These are phyloP conservation scores for Miniopterus natalensis DNA, from an alignment of 2,113 vertebrate genomes.

Conservation along the genomic window DNA sequence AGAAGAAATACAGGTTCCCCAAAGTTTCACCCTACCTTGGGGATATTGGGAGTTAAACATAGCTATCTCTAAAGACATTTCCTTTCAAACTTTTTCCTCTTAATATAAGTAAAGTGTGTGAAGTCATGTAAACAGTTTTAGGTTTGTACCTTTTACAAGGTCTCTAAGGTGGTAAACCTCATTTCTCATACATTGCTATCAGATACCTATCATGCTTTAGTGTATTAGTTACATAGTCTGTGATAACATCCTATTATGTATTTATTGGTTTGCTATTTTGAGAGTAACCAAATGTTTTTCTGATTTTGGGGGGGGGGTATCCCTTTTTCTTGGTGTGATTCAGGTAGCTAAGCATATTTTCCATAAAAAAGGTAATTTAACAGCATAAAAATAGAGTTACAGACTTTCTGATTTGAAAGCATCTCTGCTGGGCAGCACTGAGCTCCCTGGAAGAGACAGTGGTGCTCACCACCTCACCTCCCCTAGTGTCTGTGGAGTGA, in stretches of 20 bases:
- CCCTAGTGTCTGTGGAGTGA: background rate
- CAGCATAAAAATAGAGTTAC: background rate
- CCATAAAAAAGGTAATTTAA: background rate
- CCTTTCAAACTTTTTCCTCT: background rate
- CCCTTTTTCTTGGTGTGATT: background rate
- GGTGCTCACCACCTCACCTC: background rate
- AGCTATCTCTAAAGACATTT: background rate
- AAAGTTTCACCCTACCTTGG: background rate
- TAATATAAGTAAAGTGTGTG: background rate
- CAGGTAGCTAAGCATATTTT: background rate
- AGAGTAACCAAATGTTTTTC: background rate
- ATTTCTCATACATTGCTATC: background rate
- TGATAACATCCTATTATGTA: background rate
- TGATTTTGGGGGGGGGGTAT: background rate
- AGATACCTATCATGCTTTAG: background rate
- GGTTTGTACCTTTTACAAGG: background rate
- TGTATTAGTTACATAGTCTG: background rate
- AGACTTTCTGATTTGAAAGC: background rate
- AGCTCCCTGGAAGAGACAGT: background rate
- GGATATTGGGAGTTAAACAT: background rate
- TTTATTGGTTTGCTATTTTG: background rate
- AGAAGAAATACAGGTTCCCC: background rate
- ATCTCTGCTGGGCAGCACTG: background rate
- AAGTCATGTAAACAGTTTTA: background rate
- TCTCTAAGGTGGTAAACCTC: background rate